Conservation (phyloP, 2,797 vertebrate genomes). For the Peromyscus eremicus region DNA sequence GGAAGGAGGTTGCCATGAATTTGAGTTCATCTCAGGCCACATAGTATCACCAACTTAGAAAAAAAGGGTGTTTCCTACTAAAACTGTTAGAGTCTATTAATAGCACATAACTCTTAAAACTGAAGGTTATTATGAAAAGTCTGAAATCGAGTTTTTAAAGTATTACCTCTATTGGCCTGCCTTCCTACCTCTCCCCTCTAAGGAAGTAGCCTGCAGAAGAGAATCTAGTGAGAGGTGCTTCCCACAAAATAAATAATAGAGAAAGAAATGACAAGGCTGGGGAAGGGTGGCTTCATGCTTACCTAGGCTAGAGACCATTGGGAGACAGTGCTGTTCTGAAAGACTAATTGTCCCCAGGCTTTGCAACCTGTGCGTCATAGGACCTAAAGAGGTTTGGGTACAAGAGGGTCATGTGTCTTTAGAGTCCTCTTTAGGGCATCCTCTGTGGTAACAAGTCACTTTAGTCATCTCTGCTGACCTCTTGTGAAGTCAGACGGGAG, state of each 20-base stretch:
- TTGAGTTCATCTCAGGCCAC: neutral
- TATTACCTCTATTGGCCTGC: neutral
- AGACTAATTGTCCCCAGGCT: neutral
- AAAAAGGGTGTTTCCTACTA: neutral
- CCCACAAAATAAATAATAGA: neutral
- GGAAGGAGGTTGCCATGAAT: neutral
- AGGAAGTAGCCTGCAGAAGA: neutral
- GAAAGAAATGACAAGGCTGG: neutral
- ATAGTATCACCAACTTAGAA: neutral
- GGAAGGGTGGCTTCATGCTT: neutral
- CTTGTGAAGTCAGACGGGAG: neutral
- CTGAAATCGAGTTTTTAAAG: neutral
- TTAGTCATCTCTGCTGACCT: neutral
- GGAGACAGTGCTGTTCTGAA: neutral
- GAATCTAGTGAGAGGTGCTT: neutral
- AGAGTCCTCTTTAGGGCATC: neutral
- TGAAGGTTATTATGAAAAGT: conserved; percentile 13
- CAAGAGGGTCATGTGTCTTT: neutral
- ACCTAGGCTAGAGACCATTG: neutral
- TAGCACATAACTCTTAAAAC: conserved; percentile 12
- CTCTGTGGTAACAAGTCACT: neutral
- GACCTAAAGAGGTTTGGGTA: neutral
- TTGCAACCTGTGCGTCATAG: neutral
- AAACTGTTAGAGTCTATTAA: neutral
- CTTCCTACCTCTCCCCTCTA: neutral